These are phyloP conservation scores for Trissolcus japonicus DNA, from an alignment of 2,888 invertebrate genomes.

Conservation along the genomic window DNA sequence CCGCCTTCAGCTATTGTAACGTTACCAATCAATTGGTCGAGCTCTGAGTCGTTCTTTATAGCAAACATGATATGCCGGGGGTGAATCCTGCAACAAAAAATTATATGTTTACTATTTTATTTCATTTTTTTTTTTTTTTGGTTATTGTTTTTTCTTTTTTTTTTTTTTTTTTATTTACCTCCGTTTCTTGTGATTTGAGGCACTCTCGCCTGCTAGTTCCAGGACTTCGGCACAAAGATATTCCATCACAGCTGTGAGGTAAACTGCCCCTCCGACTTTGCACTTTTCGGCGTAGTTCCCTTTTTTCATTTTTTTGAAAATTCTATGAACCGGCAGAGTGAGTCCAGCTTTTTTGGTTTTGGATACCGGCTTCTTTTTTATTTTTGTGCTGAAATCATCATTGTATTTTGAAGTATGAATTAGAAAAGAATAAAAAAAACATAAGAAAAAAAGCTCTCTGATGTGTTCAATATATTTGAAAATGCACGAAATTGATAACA, in stretches of 20 bases:
- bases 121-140: not conserved
- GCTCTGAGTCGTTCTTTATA: slow-evolving; percentile 10
- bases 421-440: too few species aligned
- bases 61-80: slow-evolving; percentile 21
- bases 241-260: slow-evolving; percentile 21
- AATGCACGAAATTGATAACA: too few species aligned
- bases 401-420: too few species aligned
- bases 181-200: not conserved
- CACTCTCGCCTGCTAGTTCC: slow-evolving; percentile 4
- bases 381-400: too few species aligned
- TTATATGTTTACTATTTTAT: too few species aligned
- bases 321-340: slow-evolving; percentile 6
- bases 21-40: not conserved
- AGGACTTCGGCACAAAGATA: slow-evolving; percentile 19
- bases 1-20: slow-evolving; percentile 16
- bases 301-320: slow-evolving; percentile 10
- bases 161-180: slow-evolving; percentile 8
- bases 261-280: slow-evolving; percentile 13
- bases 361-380: too few species aligned
- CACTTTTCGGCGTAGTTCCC: slow-evolving; percentile 15
- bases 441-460: too few species aligned
- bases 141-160: not conserved
- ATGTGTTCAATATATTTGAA: too few species aligned
- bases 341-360: slow-evolving; percentile 16
- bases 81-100: not conserved